Base-by-base conservation (phyloP, 2,888 invertebrate genomes). In the Branchipolynoe longqiensis region DNA sequence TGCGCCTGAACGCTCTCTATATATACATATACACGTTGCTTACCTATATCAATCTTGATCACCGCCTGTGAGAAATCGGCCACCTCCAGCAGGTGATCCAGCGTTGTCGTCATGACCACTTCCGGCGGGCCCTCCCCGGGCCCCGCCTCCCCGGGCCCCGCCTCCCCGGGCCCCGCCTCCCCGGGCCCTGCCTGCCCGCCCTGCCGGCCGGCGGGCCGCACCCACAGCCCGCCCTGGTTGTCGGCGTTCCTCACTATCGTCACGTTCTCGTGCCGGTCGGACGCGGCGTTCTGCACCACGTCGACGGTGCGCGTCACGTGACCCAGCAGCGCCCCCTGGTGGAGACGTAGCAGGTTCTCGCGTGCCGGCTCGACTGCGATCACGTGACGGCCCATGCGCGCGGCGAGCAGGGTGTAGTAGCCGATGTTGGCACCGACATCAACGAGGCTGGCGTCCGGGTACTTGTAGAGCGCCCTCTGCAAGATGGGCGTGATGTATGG, bases 341-440 rank as follows among this genome's bases (percentile, higher is more conserved):
- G 88, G n/a, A 92, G 86, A 38, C 89, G 86, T 64, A 84, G 73
- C 4, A 90, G 62, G 64, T 90, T 90, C 40, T 88, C 87, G 22
- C 83, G 73, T 6, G 90, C 84, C 3, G 93, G 93, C 85, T 93
- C 93, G n/a, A 93, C 90, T 8, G 92, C 92, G 14, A 93, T 87
- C 3, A 92, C 92, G 1, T 87, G 62, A 64, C 90, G 91, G 1
- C 91, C 91, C 88, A 91, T 87, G 28, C 88, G 87, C 8, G 92
- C 91, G 0, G 92, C 91, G 58, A 92, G 86, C 12, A 93, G 87
- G 64, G 90, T 90, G 88, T 91, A 92, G 84, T 91, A 90, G 3
- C 93, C 93, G 40, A 93, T 90, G 84, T 93, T 92, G 38, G 93
- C 92, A 0, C 93, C 93, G 1, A 93, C 87, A 86, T 93, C 93